Conservation (phyloP, 2,113 vertebrate species). For the Scomber colias region DNA sequence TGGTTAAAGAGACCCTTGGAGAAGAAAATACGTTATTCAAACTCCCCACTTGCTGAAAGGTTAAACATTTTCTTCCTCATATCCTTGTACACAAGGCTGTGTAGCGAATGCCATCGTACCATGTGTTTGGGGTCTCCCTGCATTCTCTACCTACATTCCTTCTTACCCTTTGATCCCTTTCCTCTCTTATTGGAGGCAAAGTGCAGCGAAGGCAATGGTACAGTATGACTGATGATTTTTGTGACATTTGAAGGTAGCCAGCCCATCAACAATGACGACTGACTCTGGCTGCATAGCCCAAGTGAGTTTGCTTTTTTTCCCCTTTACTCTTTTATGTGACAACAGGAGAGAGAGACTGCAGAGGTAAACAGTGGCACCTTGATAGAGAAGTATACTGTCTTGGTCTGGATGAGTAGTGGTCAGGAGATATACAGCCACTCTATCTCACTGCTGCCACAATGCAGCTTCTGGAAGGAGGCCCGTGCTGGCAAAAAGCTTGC, state of each 20-base stretch:
- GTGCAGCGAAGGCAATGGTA: not conserved
- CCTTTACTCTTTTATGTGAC: not conserved
- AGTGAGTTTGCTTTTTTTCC: not conserved
- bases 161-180: not conserved
- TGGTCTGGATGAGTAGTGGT: slow-evolving; percentile 9
- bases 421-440: not conserved
- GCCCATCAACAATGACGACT: not conserved
- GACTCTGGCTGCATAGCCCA: not conserved
- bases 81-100: not conserved
- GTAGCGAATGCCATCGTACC: slow-evolving; percentile 5
- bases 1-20: slow-evolving; percentile 24
- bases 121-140: slow-evolving; percentile 18
- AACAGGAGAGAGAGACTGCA: not conserved
- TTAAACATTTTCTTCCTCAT: slow-evolving; percentile 10
- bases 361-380: not conserved
- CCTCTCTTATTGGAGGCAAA: not conserved
- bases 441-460: slow-evolving; percentile 5
- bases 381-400: slow-evolving; percentile 7
- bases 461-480: not conserved
- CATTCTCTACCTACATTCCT: not conserved
- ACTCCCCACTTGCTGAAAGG: slow-evolving; percentile 24
- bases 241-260: slow-evolving; percentile 19
- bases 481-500: not conserved
- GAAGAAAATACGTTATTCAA: slow-evolving; percentile 4
- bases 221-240: slow-evolving; percentile 9